Conservation (phyloP, 2,797 vertebrate genomes). For the Tolypeutes matacus region DNA sequence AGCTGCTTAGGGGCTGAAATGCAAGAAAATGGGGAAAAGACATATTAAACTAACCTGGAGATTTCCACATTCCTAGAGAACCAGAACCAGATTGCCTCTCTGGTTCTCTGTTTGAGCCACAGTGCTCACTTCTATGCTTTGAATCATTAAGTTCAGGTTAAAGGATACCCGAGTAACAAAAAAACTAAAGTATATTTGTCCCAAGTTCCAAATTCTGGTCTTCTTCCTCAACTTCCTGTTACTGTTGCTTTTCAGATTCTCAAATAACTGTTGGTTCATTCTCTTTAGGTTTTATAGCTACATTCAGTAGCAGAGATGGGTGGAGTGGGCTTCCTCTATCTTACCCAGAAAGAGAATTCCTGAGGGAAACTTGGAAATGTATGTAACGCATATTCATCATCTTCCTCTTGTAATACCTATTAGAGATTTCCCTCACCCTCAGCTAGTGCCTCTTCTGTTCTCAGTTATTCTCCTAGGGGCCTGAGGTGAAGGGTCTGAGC, state of each 20-base stretch:
- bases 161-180: background rate
- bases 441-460: background rate
- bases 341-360: background rate
- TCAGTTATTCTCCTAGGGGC: background rate
- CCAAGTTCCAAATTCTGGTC: background rate
- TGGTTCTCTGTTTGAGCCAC: background rate
- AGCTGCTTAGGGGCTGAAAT: fast-evolving
- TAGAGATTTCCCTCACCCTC: background rate
- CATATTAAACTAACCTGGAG: background rate
- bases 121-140: background rate
- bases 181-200: background rate
- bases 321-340: background rate
- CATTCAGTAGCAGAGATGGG: background rate
- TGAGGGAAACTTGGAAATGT: background rate
- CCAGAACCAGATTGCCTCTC: background rate
- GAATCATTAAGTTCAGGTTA: background rate
- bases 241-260: background rate
- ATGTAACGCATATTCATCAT: background rate
- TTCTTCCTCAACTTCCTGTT: background rate
- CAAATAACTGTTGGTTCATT: too few species aligned
- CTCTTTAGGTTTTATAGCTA: too few species aligned
- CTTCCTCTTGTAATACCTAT: background rate
- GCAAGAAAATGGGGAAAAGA: background rate
- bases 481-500: background rate
- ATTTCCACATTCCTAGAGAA: background rate